Conservation (phyloP, 2,113 vertebrate species). For the Zapus hudsonius region DNA sequence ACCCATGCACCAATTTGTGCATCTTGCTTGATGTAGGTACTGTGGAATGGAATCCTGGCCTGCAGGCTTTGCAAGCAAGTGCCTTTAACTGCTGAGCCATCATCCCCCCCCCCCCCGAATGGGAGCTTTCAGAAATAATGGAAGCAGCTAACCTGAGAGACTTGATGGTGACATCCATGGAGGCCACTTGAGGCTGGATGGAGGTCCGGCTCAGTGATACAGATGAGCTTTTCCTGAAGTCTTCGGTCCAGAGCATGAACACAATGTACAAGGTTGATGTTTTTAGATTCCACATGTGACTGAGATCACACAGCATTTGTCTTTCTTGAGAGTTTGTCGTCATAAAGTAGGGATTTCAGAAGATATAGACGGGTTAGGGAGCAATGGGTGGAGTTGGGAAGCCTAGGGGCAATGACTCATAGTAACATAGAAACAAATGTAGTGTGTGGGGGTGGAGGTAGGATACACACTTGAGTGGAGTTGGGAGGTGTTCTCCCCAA, state of each 20-base stretch:
- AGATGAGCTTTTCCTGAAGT: not conserved
- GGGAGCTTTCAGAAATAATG: no score
- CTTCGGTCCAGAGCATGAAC: not conserved
- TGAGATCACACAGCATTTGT: not conserved
- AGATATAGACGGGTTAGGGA: not conserved
- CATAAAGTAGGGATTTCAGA: not conserved
- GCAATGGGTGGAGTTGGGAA: not conserved
- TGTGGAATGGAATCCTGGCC: no score
- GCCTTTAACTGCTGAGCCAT: no score
- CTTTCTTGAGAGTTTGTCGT: not conserved
- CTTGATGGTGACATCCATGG: not conserved
- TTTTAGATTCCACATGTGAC: not conserved
- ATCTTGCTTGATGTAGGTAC: no score
- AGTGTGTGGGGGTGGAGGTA: not conserved
- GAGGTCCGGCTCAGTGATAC: not conserved
- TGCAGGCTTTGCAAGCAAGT: no score
- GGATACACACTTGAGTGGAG: not conserved
- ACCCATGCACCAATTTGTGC: no score
- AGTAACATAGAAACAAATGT: not conserved
- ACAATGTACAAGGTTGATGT: no score
- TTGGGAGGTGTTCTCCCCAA: not conserved
- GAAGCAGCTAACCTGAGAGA: not conserved
- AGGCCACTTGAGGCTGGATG: not conserved
- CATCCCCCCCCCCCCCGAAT: no score
- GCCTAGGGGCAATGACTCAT: not conserved